These are phyloP conservation scores for Drosophila villosipedis DNA, from an alignment of 2,888 invertebrate genomes.

Conservation along the genomic window DNA sequence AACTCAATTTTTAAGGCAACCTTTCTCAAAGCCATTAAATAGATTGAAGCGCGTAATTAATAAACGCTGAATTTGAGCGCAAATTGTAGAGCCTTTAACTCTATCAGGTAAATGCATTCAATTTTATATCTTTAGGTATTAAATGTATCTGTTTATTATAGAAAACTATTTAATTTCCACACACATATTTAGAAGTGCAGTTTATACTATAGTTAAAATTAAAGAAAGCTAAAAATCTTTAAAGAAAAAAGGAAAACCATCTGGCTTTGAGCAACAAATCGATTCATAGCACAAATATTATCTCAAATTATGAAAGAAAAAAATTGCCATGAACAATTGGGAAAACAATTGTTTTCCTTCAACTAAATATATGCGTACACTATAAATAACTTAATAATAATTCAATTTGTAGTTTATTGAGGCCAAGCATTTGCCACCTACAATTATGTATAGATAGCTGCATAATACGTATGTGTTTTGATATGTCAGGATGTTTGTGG, in stretches of 20 bases:
- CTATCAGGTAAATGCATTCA: too few species aligned
- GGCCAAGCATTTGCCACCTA: constrained; percentile 32
- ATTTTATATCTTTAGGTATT: too few species aligned
- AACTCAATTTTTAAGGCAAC: constrained; percentile 1
- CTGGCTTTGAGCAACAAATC: too few species aligned
- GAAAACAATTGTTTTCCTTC: not conserved
- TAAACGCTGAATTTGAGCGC: constrained; percentile 13
- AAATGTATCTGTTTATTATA: not conserved
- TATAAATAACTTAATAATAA: not conserved
- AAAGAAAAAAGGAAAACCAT: not conserved
- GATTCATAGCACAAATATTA: too few species aligned
- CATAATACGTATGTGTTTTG: constrained; percentile 10
- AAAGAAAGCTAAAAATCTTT: not conserved
- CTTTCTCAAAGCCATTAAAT: constrained; percentile 35
- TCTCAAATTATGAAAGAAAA: not conserved
- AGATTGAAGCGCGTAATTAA: constrained; percentile 52
- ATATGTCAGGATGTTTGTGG: constrained; percentile 47
- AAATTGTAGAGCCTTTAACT: not conserved
- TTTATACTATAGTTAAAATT: not conserved
- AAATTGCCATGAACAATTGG: not conserved
- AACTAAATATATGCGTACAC: not conserved
- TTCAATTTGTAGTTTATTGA: constrained; percentile 10
- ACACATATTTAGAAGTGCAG: not conserved
- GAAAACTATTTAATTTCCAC: not conserved
- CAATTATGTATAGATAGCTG: not conserved